Evolutionary conservation across 1,140 invertebrate genomes (phyloP), one percentile per base, ranked within the genome.

Genomic region (Nephotettix cincticeps): DNA sequence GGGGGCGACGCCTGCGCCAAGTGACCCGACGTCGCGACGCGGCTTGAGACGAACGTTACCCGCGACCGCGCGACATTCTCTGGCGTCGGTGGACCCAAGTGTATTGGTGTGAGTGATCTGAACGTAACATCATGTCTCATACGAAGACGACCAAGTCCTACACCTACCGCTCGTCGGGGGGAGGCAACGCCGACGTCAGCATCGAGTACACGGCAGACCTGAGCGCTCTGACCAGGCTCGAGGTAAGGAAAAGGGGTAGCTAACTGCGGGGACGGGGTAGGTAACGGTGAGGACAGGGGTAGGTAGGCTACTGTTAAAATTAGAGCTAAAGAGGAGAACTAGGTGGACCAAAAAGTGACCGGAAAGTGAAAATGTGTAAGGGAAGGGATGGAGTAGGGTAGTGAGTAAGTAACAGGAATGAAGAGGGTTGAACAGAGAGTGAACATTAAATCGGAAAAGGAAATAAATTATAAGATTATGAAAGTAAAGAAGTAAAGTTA

Each of bases 141-240:
- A 40, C 69, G 56, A 70, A 70, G 58, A 70, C 89, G 77, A 93
- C 92, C 80, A 95, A 94, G 84, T 78, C 79, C 28, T 96, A 95
- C 85, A 88, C 90, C 77, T 96, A 96, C 86, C 89, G 91, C 80
- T 91, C 90, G 78, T 87, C 86, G 77, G 91, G 90, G 77, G 90
- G 89, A 79, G 86, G 82, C 29, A 86, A 84, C 76, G 91, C 93
- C 80, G 93, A 96, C 85, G 91, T 96, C 81, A 94, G 90, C 88
- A 94, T 96, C 85, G 94, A 96, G 85, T 96, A 96, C 86, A 91
- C 90, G 82, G 89, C 93, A 84, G 94, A 97, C 85, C 86, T 96
- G 81, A 94, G 91, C 84, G 91, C 93, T 82, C 88, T 96, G 81
- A 91, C 93, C 82, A 91, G 94, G 82, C 89, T 96, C 83, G 94